These are phyloP conservation scores for Brachionichthys hirsutus DNA, from an alignment of 2,113 vertebrate species.

Conservation along the genomic window DNA sequence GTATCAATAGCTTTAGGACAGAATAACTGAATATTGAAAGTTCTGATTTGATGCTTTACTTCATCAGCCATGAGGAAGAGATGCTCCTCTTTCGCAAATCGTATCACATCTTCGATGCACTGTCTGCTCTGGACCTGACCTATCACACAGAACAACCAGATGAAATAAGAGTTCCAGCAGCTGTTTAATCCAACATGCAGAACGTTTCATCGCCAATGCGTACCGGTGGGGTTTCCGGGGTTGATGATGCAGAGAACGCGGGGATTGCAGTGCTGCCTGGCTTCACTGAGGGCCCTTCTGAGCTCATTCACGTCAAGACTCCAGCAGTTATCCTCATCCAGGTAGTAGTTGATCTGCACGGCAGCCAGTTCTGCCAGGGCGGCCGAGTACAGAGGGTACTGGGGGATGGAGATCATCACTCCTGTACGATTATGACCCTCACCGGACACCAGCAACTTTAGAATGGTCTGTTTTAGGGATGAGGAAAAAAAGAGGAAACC, in stretches of 20 bases:
- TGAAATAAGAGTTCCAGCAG: neutral
- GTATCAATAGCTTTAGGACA: neutral
- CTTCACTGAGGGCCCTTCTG: slow-evolving; percentile 74
- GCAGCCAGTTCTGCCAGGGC: slow-evolving; percentile 82
- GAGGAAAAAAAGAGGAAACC: neutral
- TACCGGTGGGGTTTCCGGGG: slow-evolving; percentile 93
- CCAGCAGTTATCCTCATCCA: slow-evolving; percentile 87
- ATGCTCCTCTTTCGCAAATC: slow-evolving; percentile 77
- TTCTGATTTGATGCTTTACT: slow-evolving; percentile 63
- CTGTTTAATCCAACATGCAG: neutral
- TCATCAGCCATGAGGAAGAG: slow-evolving; percentile 90
- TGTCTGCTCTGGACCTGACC: slow-evolving; percentile 83
- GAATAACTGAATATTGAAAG: neutral
- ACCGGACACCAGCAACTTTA: slow-evolving; percentile 86
- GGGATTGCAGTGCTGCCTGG: slow-evolving; percentile 79
- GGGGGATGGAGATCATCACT: slow-evolving; percentile 90
- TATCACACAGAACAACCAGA: slow-evolving; percentile 46
- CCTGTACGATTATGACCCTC: slow-evolving; percentile 80
- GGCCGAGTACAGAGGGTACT: slow-evolving; percentile 93
- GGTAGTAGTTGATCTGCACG: slow-evolving; percentile 85
- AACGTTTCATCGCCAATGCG: neutral
- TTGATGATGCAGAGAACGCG: slow-evolving; percentile 89
- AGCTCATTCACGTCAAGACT: slow-evolving; percentile 83
- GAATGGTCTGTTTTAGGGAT: slow-evolving; percentile 74
- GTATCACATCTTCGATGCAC: slow-evolving; percentile 82